Conservation (phyloP, 2,113 vertebrate species). For the Triplophysa siluroides region DNA sequence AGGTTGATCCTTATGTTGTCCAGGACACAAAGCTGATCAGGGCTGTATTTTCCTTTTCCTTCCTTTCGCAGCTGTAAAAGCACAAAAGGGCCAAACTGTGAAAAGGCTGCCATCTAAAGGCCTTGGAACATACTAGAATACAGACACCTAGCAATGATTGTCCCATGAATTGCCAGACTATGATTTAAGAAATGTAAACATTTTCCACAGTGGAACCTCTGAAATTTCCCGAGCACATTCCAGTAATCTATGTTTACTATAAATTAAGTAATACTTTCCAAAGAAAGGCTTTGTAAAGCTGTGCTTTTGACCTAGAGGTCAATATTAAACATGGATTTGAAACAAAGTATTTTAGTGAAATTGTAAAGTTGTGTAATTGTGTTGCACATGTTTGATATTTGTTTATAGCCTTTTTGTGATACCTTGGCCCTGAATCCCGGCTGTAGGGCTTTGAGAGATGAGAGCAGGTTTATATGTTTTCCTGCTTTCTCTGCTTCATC, state of each 20-base stretch:
- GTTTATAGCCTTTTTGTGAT: background rate
- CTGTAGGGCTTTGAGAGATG: slow-evolving; percentile 85
- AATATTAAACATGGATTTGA: background rate
- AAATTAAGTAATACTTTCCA: background rate
- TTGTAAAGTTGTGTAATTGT: background rate
- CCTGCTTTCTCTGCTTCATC: slow-evolving; percentile 86
- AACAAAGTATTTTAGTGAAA: background rate
- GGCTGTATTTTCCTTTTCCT: slow-evolving; percentile 81
- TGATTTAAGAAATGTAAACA: background rate
- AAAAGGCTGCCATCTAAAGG: slow-evolving; percentile 34
- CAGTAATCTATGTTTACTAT: background rate
- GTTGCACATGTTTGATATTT: background rate
- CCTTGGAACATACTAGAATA: slow-evolving; percentile 16
- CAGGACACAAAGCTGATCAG: slow-evolving; percentile 91
- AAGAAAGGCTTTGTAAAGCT: background rate
- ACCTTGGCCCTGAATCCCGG: slow-evolving; percentile 92
- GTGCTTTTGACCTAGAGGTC: background rate
- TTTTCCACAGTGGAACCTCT: background rate
- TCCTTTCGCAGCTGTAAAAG: slow-evolving; percentile 87
- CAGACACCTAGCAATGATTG: background rate
- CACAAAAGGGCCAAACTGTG: slow-evolving; percentile 21
- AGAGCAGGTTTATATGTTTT: slow-evolving; percentile 80
- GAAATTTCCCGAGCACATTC: background rate
- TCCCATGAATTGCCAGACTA: background rate
- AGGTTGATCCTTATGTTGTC: slow-evolving; percentile 94